Conservation (phyloP, 2,797 vertebrate species). For the Fratercula arctica region DNA sequence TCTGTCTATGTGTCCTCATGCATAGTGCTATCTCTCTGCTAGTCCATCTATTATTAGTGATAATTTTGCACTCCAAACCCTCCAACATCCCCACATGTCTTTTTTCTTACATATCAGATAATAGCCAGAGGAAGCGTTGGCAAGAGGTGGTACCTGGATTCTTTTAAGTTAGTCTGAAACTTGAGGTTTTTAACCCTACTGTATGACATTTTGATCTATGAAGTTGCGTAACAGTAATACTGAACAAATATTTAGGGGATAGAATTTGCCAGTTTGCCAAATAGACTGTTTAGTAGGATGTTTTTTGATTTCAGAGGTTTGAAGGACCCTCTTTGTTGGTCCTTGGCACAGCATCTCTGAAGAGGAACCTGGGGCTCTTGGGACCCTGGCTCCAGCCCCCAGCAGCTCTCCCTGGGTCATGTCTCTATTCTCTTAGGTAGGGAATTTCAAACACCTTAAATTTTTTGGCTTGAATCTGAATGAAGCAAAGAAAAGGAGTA, state of each 20-base stretch:
- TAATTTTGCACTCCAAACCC: background rate
- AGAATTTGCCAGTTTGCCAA: background rate
- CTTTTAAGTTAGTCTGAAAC: background rate
- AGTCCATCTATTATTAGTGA: fast-evolving
- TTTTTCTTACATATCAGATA: background rate
- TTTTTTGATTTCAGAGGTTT: background rate
- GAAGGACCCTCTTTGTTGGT: background rate
- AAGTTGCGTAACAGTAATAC: background rate
- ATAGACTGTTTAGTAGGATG: background rate
- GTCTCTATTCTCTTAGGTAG: background rate
- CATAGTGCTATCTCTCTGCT: background rate
- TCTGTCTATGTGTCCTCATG: fast-evolving
- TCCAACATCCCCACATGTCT: background rate
- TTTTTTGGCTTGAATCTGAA: background rate
- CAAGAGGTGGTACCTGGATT: background rate
- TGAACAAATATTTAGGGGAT: background rate
- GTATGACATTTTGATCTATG: background rate
- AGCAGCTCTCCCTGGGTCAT: background rate
- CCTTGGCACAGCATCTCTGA: background rate
- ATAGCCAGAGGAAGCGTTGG: background rate
- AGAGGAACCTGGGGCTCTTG: background rate
- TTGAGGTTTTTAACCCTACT: background rate
- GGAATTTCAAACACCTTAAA: background rate
- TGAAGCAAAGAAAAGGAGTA: background rate
- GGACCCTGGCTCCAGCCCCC: background rate